Conservation (phyloP, 1,140 invertebrate species). For the Drosophila pseudoananassae region DNA sequence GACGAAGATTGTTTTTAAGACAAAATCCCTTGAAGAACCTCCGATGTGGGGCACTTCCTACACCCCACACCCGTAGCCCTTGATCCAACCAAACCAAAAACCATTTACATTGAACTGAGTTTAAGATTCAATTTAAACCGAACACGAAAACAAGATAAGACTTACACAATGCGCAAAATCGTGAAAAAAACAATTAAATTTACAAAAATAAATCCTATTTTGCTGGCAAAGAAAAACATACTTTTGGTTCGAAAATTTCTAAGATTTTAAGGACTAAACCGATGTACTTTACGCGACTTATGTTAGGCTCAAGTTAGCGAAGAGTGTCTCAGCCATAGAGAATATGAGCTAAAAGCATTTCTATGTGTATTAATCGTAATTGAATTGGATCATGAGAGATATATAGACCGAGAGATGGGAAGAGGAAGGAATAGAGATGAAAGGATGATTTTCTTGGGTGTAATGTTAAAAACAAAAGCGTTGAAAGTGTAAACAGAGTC, state of each 20-base stretch:
- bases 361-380: slow-evolving; percentile 62
- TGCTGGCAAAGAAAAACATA: slow-evolving; percentile 43
- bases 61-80: slow-evolving; percentile 19
- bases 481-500: slow-evolving; percentile 83
- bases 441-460: slow-evolving; percentile 67
- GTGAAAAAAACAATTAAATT: slow-evolving; percentile 23
- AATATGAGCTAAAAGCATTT: slow-evolving; percentile 40
- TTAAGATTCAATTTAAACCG: slow-evolving; percentile 49
- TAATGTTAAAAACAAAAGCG: slow-evolving; percentile 80
- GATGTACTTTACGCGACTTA: slow-evolving; percentile 35
- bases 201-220: slow-evolving; percentile 58
- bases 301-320: slow-evolving; percentile 67
- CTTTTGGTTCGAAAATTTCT: slow-evolving; percentile 30
- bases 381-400: slow-evolving; percentile 44
- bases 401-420: slow-evolving; percentile 22
- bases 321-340: slow-evolving; percentile 26
- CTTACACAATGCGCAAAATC: slow-evolving; percentile 68
- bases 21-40: slow-evolving; percentile 18
- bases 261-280: slow-evolving; percentile 26
- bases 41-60: slow-evolving; percentile 27
- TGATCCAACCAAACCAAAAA: slow-evolving; percentile 46
- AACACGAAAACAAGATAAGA: slow-evolving; percentile 55
- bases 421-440: slow-evolving; percentile 18
- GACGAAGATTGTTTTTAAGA: slow-evolving; percentile 23
- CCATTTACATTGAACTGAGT: slow-evolving; percentile 47